Evolutionary conservation across 2,797 vertebrate genomes (phyloP).

Genomic region (Epinephelus malabaricus): DNA sequence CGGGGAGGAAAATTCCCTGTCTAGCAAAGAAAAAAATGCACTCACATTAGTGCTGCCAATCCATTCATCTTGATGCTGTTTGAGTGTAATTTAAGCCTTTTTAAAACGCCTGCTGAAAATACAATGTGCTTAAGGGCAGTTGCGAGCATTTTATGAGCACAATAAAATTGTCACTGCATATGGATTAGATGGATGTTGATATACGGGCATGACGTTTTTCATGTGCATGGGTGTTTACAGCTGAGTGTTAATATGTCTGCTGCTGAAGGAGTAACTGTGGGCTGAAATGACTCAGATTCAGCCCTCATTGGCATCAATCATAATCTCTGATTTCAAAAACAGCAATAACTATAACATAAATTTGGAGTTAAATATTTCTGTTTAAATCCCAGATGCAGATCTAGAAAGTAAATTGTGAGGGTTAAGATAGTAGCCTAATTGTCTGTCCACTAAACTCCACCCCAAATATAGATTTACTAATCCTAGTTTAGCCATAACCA

Average conservation of each 20-base stretch:
- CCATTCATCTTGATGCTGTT: slow-evolving; percentile 92
- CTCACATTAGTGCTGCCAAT: slow-evolving; percentile 87
- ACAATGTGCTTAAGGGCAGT: slow-evolving; percentile 91
- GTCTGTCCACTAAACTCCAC: not conserved
- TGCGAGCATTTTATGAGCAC: slow-evolving; percentile 92
- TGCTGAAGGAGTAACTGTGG: slow-evolving; percentile 56
- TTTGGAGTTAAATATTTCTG: not conserved
- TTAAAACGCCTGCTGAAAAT: slow-evolving; percentile 92
- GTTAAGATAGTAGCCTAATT: slow-evolving; percentile 5
- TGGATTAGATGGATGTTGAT: slow-evolving; percentile 87
- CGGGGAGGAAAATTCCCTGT: slow-evolving; percentile 88
- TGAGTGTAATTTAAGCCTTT: slow-evolving; percentile 93
- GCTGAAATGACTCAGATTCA: slow-evolving; percentile 45
- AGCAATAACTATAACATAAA: not conserved
- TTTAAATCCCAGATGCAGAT: slow-evolving; percentile 17
- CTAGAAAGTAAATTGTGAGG: slow-evolving; percentile 14
- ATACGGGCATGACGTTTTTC: slow-evolving; percentile 71
- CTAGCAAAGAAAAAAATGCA: slow-evolving; percentile 82
- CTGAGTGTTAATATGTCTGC: slow-evolving; percentile 72
- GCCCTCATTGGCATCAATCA: slow-evolving; percentile 35
- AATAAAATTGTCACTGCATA: slow-evolving; percentile 95
- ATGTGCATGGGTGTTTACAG: slow-evolving; percentile 76
- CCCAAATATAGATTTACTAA: not conserved
- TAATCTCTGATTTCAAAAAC: slow-evolving; percentile 31
- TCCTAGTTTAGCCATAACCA: not conserved